Evolutionary conservation across 2,797 vertebrate genomes (phyloP).

Genomic region (Potorous gilbertii): DNA sequence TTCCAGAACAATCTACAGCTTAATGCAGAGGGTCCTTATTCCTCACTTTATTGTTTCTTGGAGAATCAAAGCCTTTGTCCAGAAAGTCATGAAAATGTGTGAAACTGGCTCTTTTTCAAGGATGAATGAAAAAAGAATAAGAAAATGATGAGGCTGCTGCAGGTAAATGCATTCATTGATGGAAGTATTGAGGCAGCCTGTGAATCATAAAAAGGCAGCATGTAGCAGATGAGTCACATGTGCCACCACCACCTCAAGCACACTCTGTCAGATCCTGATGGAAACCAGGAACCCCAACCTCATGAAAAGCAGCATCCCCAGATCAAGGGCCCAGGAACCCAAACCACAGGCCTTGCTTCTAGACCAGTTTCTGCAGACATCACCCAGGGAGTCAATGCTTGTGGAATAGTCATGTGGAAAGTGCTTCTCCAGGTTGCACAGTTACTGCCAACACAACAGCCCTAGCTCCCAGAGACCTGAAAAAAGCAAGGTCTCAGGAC

Average conservation of each 20-base stretch:
- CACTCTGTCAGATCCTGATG: not conserved
- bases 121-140: slow-evolving; percentile 18
- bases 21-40: not conserved
- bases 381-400: not conserved
- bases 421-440: not conserved
- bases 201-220: not conserved
- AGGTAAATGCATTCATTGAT: slow-evolving; percentile 36
- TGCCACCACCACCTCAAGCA: not conserved
- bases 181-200: not conserved
- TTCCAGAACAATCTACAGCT: not conserved
- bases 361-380: not conserved
- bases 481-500: not conserved
- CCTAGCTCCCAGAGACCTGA: not conserved
- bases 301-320: not conserved
- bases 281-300: not conserved
- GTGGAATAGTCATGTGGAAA: not conserved
- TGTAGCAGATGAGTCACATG: not conserved
- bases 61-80: not conserved
- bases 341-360: not conserved
- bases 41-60: slow-evolving; percentile 6
- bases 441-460: not conserved
- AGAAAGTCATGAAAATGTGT: not conserved
- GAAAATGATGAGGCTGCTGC: not conserved
- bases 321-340: not conserved
- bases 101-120: not conserved